Percentiles rank a stretch among this genome's conserved stretches.
These are phyloP conservation scores for Leucophenga varia DNA, from an alignment of 1,140 invertebrate genomes.

Conservation along the genomic window DNA sequence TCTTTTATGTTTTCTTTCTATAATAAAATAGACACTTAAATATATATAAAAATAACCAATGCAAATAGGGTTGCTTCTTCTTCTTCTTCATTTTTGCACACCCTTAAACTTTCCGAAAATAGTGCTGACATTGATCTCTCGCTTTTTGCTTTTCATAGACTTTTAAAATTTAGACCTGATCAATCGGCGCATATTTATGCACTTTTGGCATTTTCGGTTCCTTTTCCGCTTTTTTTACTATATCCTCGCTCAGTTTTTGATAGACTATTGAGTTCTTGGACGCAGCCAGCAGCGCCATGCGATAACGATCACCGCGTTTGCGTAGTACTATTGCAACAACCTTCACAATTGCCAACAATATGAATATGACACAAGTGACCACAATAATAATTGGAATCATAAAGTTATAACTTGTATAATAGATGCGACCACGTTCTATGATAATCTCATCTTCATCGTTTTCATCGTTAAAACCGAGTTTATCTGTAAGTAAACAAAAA, in stretches of 20 bases:
- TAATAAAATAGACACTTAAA: too few species aligned
- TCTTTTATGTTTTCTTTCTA: conserved; percentile 15
- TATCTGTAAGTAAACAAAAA: conserved; percentile 23
- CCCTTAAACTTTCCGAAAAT: too few species aligned
- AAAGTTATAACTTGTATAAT: conserved; percentile 57
- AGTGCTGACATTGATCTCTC: too few species aligned
- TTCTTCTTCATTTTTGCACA: too few species aligned
- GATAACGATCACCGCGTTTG: conserved; percentile 59
- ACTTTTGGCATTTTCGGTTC: conserved; percentile 62
- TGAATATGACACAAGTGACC: conserved; percentile 55
- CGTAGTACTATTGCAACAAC: conserved; percentile 57
- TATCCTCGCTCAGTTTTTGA: conserved; percentile 63
- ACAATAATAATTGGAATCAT: conserved; percentile 59
- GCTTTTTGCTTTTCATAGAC: not conserved
- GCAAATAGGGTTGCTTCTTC: too few species aligned
- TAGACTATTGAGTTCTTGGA: conserved; percentile 60
- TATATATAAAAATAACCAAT: too few species aligned
- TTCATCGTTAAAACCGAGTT: conserved; percentile 39
- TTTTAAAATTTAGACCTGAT: conserved; percentile 46
- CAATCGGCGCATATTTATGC: conserved; percentile 60
- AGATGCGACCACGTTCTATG: conserved; percentile 55
- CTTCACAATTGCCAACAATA: conserved; percentile 59
- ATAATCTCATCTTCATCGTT: conserved; percentile 55
- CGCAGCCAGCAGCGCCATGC: conserved; percentile 57
- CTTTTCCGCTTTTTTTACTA: conserved; percentile 50